Conservation (phyloP, 2,797 vertebrate genomes). For the Sciaenops ocellatus region DNA sequence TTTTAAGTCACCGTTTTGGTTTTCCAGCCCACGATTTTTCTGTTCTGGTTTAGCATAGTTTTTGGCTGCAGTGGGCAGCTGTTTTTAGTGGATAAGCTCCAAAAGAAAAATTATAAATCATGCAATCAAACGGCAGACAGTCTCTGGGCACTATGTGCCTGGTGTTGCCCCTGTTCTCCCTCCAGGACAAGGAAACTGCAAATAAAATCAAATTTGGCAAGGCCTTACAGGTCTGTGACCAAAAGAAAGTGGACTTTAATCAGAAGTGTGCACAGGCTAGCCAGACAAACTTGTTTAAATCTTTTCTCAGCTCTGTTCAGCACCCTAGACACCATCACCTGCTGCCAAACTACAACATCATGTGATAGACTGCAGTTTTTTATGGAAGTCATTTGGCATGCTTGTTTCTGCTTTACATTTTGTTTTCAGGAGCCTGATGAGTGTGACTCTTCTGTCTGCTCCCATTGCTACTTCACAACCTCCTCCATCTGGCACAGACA, state of each 20-base stretch:
- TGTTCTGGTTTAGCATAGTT: not conserved
- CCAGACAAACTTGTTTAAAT: not conserved
- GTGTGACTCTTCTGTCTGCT: conserved; percentile 9
- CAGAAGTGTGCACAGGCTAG: not conserved
- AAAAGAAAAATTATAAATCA: not conserved
- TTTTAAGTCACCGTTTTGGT: not conserved
- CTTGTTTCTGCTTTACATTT: conserved; percentile 25
- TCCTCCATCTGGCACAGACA: conserved; percentile 30
- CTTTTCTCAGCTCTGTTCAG: not conserved
- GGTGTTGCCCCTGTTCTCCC: not conserved
- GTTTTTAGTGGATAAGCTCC: conserved; percentile 5
- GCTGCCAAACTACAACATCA: not conserved
- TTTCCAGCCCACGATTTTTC: not conserved
- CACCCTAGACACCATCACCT: not conserved
- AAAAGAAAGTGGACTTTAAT: conserved; percentile 12
- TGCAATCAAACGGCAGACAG: not conserved
- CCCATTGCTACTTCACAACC: conserved; percentile 32
- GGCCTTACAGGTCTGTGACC: not conserved
- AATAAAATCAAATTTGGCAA: conserved; percentile 6
- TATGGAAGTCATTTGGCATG: conserved; percentile 12
- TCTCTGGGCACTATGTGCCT: not conserved
- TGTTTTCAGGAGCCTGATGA: conserved; percentile 3
- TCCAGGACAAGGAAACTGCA: not conserved
- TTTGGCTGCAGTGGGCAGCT: not conserved
- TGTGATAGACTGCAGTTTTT: conserved; percentile 1